A percentile compares a stretch with the other conserved stretches of the same genome.
Evolutionary conservation across 2,797 vertebrate species (phyloP).

Genomic region (Tragelaphus eurycerus): DNA sequence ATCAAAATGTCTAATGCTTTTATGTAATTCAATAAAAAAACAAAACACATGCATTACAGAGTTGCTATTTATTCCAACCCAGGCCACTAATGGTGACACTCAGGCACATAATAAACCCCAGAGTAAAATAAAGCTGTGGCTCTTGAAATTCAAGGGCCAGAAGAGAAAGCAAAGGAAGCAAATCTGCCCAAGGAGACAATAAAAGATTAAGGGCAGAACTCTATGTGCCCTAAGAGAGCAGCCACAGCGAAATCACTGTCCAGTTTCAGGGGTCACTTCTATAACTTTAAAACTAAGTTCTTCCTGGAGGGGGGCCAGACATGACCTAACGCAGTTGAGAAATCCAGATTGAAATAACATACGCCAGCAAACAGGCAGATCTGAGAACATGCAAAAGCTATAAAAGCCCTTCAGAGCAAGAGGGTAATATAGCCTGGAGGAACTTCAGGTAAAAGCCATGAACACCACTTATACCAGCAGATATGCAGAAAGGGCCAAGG

Average conservation of each 20-base stretch:
- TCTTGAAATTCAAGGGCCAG: conserved; percentile 24
- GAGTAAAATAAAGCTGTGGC: background rate
- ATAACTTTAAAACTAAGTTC: background rate
- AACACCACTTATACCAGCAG: background rate
- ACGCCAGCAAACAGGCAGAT: background rate
- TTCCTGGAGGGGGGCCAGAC: background rate
- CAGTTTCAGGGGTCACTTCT: background rate
- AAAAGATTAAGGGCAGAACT: background rate
- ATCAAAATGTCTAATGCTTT: conserved; percentile 31
- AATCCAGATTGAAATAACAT: background rate
- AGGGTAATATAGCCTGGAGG: background rate
- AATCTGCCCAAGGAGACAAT: background rate
- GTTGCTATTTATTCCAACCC: conserved; percentile 36
- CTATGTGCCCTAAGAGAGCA: background rate
- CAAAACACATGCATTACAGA: conserved; percentile 4
- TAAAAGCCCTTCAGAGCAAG: background rate
- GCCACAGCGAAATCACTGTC: background rate
- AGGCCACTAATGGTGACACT: background rate
- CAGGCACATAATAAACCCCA: background rate
- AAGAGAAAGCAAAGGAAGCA: background rate
- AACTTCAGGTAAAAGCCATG: background rate
- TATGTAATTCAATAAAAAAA: conserved; percentile 44
- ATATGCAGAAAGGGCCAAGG: background rate
- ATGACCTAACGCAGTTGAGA: background rate
- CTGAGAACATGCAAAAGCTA: background rate